Evolutionary conservation across 2,888 invertebrate genomes (phyloP).

Genomic region (Thereva nobilitata): DNA sequence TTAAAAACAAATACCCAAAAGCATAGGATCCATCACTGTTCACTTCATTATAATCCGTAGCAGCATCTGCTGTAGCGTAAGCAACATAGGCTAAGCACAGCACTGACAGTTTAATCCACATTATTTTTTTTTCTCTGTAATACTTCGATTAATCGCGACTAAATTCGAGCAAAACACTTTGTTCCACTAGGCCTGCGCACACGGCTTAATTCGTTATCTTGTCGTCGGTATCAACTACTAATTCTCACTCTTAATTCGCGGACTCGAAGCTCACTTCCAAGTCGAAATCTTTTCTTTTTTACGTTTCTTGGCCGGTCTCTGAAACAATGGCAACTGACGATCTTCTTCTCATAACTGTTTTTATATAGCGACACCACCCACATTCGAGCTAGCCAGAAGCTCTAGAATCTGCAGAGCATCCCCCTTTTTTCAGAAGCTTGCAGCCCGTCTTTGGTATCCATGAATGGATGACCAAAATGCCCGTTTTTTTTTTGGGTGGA

Average conservation of each 20-base stretch:
- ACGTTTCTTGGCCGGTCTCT: constrained; percentile 18
- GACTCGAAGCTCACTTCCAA: not conserved
- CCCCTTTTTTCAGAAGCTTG: constrained; percentile 20
- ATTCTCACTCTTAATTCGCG: not conserved
- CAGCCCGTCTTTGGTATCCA: constrained; percentile 7
- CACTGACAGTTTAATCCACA: constrained; percentile 33
- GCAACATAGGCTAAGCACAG: constrained; percentile 11
- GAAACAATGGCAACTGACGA: constrained; percentile 37
- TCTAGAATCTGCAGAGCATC: constrained; percentile 15
- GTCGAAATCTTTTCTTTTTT: constrained; percentile 7
- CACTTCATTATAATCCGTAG: constrained; percentile 67
- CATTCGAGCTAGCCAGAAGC: constrained; percentile 14
- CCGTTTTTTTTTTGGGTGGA: constrained; percentile 4
- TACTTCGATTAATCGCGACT: too few species aligned
- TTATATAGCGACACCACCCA: constrained; percentile 39
- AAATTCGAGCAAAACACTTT: too few species aligned
- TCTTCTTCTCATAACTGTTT: constrained; percentile 33
- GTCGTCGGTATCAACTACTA: not conserved
- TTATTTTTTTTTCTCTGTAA: constrained; percentile 8
- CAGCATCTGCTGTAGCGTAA: constrained; percentile 46
- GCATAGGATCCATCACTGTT: constrained; percentile 75
- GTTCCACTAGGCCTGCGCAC: not conserved
- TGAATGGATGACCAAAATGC: constrained; percentile 13
- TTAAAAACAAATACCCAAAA: constrained; percentile 63
- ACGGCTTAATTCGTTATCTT: not conserved